Evolutionary conservation across 2,797 vertebrate species (phyloP).

Genomic region (Neopelma chrysocephalum): DNA sequence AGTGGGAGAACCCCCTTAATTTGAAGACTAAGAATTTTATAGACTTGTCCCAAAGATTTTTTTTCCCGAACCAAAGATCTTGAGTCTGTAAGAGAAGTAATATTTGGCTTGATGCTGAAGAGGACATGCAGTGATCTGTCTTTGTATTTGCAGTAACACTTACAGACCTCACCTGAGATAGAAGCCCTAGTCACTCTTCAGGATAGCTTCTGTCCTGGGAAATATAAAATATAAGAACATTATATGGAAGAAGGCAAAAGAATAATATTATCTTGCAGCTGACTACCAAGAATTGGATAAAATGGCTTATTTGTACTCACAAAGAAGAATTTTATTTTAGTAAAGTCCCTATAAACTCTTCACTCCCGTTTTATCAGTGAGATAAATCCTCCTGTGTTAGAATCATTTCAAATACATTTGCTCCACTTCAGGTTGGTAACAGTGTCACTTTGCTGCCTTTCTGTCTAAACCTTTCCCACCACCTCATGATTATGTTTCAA

Average conservation of each 20-base stretch:
- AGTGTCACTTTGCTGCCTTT: background rate
- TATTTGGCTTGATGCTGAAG: background rate
- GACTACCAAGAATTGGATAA: background rate
- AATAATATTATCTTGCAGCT: background rate
- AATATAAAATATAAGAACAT: background rate
- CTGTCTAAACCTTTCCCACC: background rate
- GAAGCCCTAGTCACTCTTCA: background rate
- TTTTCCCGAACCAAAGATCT: background rate
- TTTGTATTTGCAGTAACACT: background rate
- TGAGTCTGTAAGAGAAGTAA: background rate
- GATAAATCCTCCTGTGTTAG: background rate
- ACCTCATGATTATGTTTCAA: background rate
- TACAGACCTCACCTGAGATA: background rate
- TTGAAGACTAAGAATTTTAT: background rate
- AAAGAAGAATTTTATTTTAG: background rate
- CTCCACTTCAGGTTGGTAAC: background rate
- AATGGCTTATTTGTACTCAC: background rate
- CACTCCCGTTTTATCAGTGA: background rate
- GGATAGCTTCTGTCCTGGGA: background rate
- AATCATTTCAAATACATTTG: background rate
- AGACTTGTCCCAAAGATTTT: rapidly evolving
- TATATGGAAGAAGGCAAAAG: background rate
- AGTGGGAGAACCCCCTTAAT: background rate
- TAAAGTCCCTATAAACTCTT: background rate
- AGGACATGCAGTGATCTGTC: no score